Conservation (phyloP, 2,797 vertebrate species). For the Leptoclinus maculatus region DNA sequence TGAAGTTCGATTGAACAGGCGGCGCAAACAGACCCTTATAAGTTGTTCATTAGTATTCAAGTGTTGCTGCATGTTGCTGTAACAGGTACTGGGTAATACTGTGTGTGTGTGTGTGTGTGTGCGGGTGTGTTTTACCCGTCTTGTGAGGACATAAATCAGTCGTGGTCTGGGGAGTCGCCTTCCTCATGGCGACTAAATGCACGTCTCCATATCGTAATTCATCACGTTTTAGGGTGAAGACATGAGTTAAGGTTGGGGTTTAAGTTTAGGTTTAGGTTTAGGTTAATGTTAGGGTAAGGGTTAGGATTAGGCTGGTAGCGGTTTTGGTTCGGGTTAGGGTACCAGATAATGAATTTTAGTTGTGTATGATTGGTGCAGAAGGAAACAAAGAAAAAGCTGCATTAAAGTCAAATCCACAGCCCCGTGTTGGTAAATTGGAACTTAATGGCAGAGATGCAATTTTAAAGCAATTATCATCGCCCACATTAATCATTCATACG, state of each 20-base stretch:
- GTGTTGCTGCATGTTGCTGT: constrained; percentile 7
- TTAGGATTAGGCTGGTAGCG: no score
- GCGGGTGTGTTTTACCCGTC: no score
- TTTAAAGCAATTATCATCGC: neutral
- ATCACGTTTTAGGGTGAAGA: neutral
- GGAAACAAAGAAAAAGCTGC: neutral
- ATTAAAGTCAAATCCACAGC: neutral
- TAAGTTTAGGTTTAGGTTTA: no score
- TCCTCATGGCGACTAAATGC: neutral
- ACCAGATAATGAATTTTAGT: neutral
- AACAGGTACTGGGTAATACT: neutral
- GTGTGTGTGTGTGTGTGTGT: neutral
- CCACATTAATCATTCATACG: neutral
- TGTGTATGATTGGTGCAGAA: neutral
- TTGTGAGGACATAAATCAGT: no score
- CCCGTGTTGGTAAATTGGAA: neutral
- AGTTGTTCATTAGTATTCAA: constrained; percentile 31
- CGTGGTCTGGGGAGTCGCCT: no score
- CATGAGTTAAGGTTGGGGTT: no score
- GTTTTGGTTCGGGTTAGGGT: no score
- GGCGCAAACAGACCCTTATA: neutral
- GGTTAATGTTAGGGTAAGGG: no score
- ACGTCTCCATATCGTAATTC: neutral
- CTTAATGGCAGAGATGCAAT: neutral
- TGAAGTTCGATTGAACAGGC: constrained; percentile 28